Percentiles rank a stretch among this genome's conserved stretches.
Evolutionary conservation across 2,113 vertebrate genomes (phyloP).

Genomic region (Odontophorus gujanensis): DNA sequence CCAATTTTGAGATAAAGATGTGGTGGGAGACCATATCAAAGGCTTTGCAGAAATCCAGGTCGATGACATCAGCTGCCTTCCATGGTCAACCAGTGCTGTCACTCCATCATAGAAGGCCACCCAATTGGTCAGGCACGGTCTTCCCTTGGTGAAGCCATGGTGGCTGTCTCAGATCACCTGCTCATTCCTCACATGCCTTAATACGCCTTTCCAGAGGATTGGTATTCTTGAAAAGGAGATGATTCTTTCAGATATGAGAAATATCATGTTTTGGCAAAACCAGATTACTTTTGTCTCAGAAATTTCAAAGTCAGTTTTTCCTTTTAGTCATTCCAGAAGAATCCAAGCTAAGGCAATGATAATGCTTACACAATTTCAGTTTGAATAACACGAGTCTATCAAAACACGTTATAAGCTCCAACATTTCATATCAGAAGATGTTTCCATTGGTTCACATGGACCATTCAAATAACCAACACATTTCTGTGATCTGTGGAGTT

Average conservation of each 20-base stretch:
- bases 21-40: no score
- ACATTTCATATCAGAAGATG: neutral
- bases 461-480: neutral
- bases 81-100: no score
- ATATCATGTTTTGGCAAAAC: neutral
- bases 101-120: no score
- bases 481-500: neutral
- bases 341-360: neutral
- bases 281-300: neutral
- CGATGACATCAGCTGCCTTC: no score
- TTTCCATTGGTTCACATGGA: neutral
- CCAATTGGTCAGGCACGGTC: no score
- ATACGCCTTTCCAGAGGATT: no score
- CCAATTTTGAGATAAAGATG: no score
- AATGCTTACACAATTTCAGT: neutral
- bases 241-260: neutral
- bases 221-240: neutral
- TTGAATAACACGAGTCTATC: neutral
- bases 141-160: no score
- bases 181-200: no score
- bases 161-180: no score
- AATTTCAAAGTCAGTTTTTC: neutral
- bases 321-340: neutral
- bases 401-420: neutral
- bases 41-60: no score